Evolutionary conservation across 2,113 vertebrate genomes (phyloP).

Genomic region (Erythrocercus mccallii): DNA sequence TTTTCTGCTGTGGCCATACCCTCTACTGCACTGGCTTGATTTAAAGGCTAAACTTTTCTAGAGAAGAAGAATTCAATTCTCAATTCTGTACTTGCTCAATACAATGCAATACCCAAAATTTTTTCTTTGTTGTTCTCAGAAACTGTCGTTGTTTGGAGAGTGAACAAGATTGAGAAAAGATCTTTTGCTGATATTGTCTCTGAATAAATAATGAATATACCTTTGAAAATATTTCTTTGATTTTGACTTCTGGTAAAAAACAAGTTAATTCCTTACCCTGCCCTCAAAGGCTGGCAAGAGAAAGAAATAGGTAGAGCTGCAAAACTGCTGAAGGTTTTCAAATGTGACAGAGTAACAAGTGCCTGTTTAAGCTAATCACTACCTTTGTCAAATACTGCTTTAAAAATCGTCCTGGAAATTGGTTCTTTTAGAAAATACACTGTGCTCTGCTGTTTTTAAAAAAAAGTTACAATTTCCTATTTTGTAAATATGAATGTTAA

Average conservation of each 20-base stretch:
- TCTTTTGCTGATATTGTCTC: not conserved
- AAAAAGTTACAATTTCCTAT: not conserved
- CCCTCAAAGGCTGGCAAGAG: not conserved
- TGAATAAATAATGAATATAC: not conserved
- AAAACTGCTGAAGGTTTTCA: not conserved
- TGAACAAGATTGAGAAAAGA: not conserved
- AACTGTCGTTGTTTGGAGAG: not conserved
- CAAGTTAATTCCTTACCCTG: not conserved
- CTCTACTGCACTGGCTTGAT: not conserved
- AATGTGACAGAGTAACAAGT: not conserved
- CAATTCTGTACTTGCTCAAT: not conserved
- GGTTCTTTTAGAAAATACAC: not conserved
- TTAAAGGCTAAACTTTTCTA: not conserved
- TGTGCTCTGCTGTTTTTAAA: not conserved
- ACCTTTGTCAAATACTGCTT: not conserved
- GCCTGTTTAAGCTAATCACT: not conserved
- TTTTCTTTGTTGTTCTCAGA: not conserved
- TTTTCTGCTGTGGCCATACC: not conserved
- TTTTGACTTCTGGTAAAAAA: not conserved
- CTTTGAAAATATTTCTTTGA: not conserved
- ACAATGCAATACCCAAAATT: not conserved
- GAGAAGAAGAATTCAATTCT: not conserved
- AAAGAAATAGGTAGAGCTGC: not conserved
- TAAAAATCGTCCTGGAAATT: not conserved
- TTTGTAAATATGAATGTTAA: not conserved